Evolutionary conservation across 2,113 vertebrate species (phyloP).

Genomic region (Malurus alboscapulatus): DNA sequence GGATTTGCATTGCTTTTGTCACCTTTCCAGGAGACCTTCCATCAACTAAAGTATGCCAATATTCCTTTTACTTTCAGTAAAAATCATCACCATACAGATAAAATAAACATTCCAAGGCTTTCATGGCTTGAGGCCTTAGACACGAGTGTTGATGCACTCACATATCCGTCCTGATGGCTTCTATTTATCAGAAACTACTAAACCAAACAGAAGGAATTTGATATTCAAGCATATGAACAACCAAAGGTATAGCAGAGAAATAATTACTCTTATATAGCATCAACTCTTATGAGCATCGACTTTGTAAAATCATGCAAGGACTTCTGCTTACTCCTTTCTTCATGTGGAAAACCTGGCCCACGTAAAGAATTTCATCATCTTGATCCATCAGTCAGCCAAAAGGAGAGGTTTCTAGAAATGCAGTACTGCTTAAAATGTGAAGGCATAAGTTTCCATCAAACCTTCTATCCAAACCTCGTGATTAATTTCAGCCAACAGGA

Average conservation of each 20-base stretch:
- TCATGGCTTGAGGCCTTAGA: not conserved
- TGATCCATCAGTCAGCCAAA: not conserved
- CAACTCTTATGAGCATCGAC: not conserved
- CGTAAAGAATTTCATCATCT: not conserved
- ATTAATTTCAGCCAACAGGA: not conserved
- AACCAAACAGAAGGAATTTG: not conserved
- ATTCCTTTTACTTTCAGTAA: not conserved
- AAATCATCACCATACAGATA: not conserved
- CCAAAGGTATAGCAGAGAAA: not conserved
- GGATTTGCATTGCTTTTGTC: not conserved
- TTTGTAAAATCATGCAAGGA: not conserved
- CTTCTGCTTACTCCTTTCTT: not conserved
- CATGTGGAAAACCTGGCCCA: not conserved
- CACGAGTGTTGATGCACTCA: not conserved
- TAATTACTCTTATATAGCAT: not conserved
- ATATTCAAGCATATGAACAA: not conserved
- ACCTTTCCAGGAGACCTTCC: not conserved
- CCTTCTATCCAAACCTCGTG: fast-evolving
- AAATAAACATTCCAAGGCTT: not conserved
- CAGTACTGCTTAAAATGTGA: not conserved
- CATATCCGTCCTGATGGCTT: not conserved
- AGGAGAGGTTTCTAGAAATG: not conserved
- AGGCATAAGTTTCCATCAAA: not conserved
- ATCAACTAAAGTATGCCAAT: not conserved
- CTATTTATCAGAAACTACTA: not conserved